Conservation (phyloP, 2,888 invertebrate species). For the Julus scanicus region DNA sequence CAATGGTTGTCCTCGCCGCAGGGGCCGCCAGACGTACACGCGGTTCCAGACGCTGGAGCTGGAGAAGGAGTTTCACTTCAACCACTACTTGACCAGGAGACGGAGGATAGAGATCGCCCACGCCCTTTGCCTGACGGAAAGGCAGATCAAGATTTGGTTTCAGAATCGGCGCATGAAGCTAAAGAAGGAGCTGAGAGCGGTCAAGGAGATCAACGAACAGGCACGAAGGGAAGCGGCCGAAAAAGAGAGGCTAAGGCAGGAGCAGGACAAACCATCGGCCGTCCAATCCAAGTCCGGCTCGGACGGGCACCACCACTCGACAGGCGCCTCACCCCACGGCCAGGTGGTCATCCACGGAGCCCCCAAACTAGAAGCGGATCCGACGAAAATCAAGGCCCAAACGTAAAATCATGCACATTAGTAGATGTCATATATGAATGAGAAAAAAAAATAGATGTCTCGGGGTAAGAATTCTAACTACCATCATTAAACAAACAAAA, state of each 20-base stretch:
- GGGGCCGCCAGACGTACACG: constrained; percentile 97
- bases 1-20: constrained; percentile 91
- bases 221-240: constrained; percentile 71
- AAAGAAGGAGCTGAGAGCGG: constrained; percentile 93
- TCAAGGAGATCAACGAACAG: constrained; percentile 95
- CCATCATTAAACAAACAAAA: constrained; percentile 12
- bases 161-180: constrained; percentile 96
- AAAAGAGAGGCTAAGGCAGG: constrained; percentile 86
- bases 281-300: constrained; percentile 69
- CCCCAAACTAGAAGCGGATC: constrained; percentile 51
- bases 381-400: constrained; percentile 55
- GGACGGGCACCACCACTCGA: constrained; percentile 46
- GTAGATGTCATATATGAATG: not conserved
- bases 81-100: constrained; percentile 95
- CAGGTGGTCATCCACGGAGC: constrained; percentile 36
- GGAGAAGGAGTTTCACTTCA: constrained; percentile 71
- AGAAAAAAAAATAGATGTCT: constrained; percentile 34
- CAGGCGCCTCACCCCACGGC: constrained; percentile 46
- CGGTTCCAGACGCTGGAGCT: constrained; percentile 72
- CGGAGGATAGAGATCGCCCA: constrained; percentile 97
- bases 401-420: constrained; percentile 54
- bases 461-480: constrained; percentile 46
- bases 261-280: constrained; percentile 77
- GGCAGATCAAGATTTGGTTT: constrained; percentile 93
- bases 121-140: constrained; percentile 92